A percentile compares a stretch with the other conserved stretches of the same genome.
phyloP scores from a whole-genome alignment of 2,888 invertebrate genomes.

The Chirona hameri region DNA sequence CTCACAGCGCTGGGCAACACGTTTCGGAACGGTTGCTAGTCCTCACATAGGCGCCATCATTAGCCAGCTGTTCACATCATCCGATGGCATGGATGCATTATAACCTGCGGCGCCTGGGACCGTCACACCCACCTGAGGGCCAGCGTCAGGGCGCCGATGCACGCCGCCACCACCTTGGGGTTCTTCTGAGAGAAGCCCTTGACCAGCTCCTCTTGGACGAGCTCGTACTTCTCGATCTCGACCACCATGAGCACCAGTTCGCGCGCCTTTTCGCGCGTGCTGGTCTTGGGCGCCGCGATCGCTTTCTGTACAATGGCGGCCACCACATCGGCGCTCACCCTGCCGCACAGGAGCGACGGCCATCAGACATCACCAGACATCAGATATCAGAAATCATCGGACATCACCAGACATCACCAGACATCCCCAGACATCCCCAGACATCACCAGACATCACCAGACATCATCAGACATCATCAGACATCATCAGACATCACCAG shows the following conservation, averaged over 20 bases:
- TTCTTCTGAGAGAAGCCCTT: constrained; percentile 95
- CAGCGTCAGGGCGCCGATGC: constrained; percentile 67
- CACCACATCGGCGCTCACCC: constrained; percentile 83
- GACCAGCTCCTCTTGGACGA: constrained; percentile 81
- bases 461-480: too few relatives aligned
- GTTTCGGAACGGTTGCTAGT: too few relatives aligned
- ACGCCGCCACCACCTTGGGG: constrained; percentile 88
- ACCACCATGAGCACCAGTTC: constrained; percentile 90
- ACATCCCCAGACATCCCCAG: too few relatives aligned
- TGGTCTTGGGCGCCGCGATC: constrained; percentile 83
- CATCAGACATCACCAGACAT: too few relatives aligned
- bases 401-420: too few relatives aligned
- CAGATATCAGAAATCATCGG: too few relatives aligned
- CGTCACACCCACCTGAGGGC: constrained; percentile 58
- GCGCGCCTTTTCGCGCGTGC: constrained; percentile 83
- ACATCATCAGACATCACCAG: too few relatives aligned
- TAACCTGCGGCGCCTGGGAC: not conserved
- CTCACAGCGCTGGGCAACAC: too few relatives aligned
- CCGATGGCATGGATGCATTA: too few relatives aligned
- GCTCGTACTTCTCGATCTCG: constrained; percentile 92
- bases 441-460: too few relatives aligned
- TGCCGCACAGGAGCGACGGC: constrained; percentile 41
- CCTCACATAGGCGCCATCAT: too few relatives aligned
- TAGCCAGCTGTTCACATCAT: too few relatives aligned
- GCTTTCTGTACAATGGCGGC: constrained; percentile 85